Conservation (phyloP, 2,888 invertebrate genomes). For the Ichneumoninae sp. region DNA sequence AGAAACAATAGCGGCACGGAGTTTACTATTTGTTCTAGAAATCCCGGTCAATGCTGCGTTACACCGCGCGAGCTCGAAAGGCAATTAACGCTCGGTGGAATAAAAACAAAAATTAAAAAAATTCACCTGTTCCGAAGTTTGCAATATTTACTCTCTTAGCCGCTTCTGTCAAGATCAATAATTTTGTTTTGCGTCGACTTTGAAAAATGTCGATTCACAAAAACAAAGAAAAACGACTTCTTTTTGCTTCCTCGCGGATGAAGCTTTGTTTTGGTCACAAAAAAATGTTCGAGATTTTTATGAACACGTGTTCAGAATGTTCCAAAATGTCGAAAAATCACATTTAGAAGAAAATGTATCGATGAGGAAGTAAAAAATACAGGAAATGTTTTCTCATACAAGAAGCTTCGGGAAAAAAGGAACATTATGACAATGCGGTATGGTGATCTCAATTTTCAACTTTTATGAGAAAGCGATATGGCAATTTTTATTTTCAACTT, state of each 20-base stretch:
- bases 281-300: not conserved
- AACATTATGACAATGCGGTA: no score
- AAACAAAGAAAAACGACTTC: not conserved
- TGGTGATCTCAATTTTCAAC: no score
- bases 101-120: not conserved
- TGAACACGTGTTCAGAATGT: not conserved
- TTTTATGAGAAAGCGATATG: no score
- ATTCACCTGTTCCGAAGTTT: not conserved
- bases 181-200: not conserved
- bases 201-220: not conserved
- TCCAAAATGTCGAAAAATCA: no score
- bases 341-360: no score
- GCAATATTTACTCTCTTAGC: conserved; percentile 1
- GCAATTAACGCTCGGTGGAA: conserved; percentile 56
- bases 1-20: conserved; percentile 64
- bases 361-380: no score
- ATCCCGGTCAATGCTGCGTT: conserved; percentile 48
- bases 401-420: no score
- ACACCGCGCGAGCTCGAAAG: conserved; percentile 33
- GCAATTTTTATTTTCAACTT: no score
- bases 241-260: not conserved
- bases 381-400: no score
- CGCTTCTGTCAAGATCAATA: not conserved
- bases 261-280: not conserved
- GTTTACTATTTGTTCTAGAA: conserved; percentile 56